Evolutionary conservation across 2,888 invertebrate species (phyloP).

Genomic region (Biston betularia): DNA sequence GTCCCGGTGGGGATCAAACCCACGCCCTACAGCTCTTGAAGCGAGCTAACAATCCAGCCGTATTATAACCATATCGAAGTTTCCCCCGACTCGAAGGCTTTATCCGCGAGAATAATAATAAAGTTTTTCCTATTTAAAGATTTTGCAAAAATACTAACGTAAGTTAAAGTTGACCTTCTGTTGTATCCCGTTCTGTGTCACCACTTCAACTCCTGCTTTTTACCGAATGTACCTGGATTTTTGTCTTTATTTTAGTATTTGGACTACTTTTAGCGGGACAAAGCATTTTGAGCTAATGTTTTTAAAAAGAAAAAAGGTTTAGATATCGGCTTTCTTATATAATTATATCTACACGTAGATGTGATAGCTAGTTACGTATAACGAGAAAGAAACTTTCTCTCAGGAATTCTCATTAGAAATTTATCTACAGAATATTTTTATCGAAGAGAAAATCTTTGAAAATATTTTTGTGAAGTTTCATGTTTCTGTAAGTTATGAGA

Average conservation of each 20-base stretch:
- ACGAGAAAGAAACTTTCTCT: neutral
- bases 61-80: too few species aligned
- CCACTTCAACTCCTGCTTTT: constrained; percentile 6
- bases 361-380: neutral
- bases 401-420: too few species aligned
- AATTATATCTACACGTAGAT: neutral
- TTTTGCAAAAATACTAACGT: too few species aligned
- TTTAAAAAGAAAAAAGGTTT: constrained; percentile 9
- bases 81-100: too few species aligned
- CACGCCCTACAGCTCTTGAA: too few species aligned
- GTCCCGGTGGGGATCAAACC: too few species aligned
- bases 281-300: constrained; percentile 19
- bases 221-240: constrained; percentile 14
- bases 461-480: too few species aligned
- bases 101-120: too few species aligned
- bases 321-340: neutral
- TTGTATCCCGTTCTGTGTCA: neutral
- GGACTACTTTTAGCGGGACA: constrained; percentile 7
- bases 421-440: neutral
- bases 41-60: too few species aligned
- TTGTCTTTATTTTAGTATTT: constrained; percentile 20
- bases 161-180: neutral
- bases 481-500: too few species aligned
- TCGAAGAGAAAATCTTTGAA: too few species aligned
- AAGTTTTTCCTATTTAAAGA: too few species aligned